Base-by-base conservation (phyloP, 1,140 invertebrate genomes). In the Eufriesea mexicana region DNA sequence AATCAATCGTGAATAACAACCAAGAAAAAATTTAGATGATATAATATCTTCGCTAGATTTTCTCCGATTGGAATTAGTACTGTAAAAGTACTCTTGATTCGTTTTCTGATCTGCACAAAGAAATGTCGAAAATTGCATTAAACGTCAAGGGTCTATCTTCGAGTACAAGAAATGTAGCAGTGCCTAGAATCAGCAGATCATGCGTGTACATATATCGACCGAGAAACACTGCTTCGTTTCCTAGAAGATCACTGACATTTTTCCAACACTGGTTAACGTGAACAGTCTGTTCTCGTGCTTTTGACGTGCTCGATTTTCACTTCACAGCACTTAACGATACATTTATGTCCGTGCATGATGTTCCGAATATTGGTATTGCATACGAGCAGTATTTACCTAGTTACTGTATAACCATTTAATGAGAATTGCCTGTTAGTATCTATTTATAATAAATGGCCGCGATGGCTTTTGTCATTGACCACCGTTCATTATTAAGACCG, bases 221-320 rank as follows among this genome's bases (percentile, higher is more conserved):
- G 5, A 23, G 20, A 2, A 23, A 49, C 14, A 16, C 18, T 54
- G 62, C 18, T 77, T n/a, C 6, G 45, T 35, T 42, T 42, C 61
- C 18, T 25, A 35, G 8, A 23, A 5, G 5, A 8, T 5, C 9
- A 23, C 25, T 49, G 18, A 49, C 23, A 74, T 86, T 86, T 83
- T 82, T 81, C 59, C 59, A 25, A 23, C 71, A 42, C 49, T 86
- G 73, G 76, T 83, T 86, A 86, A 76, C 71, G 64, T 51, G 73
- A 49, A 47, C 28, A 59, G 47, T 49, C 70, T 72, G 62, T 75
- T 79, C 75, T 73, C 66, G 47, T 12, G 54, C 73, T 74, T 84
- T 66, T 81, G 64, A 86, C 76, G 77, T n/a, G 80, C 64, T 66
- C 74, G 74, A 74, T 86, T 83, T 87, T 75, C 75, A 84, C 84